Base-by-base conservation (phyloP, 1,140 invertebrate genomes). In the Musca domestica region DNA sequence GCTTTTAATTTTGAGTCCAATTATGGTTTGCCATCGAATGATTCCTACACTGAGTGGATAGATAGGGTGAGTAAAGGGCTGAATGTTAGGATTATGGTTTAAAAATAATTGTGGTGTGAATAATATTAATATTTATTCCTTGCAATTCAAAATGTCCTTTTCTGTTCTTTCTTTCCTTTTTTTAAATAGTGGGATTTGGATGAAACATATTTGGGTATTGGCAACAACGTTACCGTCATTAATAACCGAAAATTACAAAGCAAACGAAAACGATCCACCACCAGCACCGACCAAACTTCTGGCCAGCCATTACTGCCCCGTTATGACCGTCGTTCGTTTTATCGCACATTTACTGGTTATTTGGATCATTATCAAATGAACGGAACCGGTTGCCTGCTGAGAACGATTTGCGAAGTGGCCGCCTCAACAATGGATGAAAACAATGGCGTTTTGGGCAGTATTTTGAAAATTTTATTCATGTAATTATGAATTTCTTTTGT, bases 1-100 rank as follows among this genome's bases (percentile, higher is more conserved):
- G 90, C 90, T 0, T 91, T 89, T 71, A 91, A 91, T 75, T 90
- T 92, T 75, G 91, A 92, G 75, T 88, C 88, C 0, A 90, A 87
- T 76, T 92, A 91, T 81, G 78, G 73, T 46, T 75, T 90, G 10
- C 80, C 80, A 0, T 70, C 74, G 7, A 76, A 79, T 56, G 72
- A 76, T 15, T 74, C 76, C 0, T 74, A 75, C 19, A 71, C 78
- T 47, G 69, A 77, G 25, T 80, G 72, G 72, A 71, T 81, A 14
- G 75, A 78, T 68, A 69, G 75, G 67, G 78, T 80, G 52, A 77
- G 72, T 51, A 52, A 5, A 49, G 3, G 15, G 4, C 9, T 23
- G 49, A 20, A 9, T 52, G 14, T 52, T 52, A 52, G 6, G 49
- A 52, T 3, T 6, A 52, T 19, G 49, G 2, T 6, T 23, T 7